These are phyloP conservation scores for Hemitrygon akajei DNA, from an alignment of 2,797 vertebrate species.

Conservation along the genomic window DNA sequence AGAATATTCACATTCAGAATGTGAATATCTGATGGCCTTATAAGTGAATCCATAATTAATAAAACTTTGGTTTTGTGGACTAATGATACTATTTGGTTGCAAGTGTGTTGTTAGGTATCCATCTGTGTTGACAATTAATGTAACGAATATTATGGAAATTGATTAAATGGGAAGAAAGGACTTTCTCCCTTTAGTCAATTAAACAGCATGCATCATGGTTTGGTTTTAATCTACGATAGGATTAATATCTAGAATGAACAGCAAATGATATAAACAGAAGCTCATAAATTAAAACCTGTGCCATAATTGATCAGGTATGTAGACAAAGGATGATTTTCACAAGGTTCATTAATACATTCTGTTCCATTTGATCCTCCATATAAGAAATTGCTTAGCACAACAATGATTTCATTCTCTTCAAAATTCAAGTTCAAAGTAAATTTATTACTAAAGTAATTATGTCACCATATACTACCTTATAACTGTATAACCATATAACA, in stretches of 20 bases:
- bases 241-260: neutral
- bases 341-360: constrained; percentile 19
- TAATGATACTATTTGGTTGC: constrained; percentile 30
- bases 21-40: constrained; percentile 45
- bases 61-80: constrained; percentile 20
- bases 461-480: too few species aligned
- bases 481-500: too few species aligned
- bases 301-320: neutral
- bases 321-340: neutral
- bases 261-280: neutral
- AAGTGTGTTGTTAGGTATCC: constrained; percentile 25
- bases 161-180: constrained; percentile 12
- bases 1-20: constrained; percentile 63
- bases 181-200: constrained; percentile 35
- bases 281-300: constrained; percentile 18
- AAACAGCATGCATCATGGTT: neutral
- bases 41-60: constrained; percentile 35
- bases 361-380: neutral
- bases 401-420: neutral
- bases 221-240: constrained; percentile 21
- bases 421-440: too few species aligned
- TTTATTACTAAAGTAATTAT: too few species aligned
- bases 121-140: constrained; percentile 31
- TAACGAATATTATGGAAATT: constrained; percentile 38
- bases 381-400: neutral